These are phyloP conservation scores for Chelonoidis abingdonii DNA, from an alignment of 2,113 vertebrate species.

Conservation along the genomic window DNA sequence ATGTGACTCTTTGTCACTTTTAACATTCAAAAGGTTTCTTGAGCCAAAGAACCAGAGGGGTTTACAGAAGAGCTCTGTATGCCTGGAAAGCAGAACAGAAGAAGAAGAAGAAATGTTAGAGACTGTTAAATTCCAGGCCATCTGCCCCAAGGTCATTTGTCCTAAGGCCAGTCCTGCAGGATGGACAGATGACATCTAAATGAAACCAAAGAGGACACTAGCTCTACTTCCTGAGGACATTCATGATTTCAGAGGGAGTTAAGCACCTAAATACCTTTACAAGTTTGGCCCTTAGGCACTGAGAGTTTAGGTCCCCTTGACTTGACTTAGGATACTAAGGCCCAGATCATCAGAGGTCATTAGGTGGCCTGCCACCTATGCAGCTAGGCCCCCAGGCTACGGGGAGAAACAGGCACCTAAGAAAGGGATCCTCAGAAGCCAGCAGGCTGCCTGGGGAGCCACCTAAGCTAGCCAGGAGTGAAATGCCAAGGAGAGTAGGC, in stretches of 20 bases:
- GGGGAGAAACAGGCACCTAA: background rate
- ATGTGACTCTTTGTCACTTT: no score
- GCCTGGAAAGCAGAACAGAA: background rate
- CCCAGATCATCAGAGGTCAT: no score
- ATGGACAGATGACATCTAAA: background rate
- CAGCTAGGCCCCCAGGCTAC: background rate
- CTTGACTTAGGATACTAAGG: background rate
- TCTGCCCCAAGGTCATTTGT: constrained; percentile 32
- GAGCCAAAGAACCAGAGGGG: background rate
- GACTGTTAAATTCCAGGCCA: background rate
- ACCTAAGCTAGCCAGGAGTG: no score
- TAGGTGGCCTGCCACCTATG: no score
- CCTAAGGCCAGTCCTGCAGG: background rate
- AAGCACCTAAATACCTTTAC: no score
- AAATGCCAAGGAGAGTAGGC: no score
- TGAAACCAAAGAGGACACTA: no score
- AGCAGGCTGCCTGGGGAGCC: no score
- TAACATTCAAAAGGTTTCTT: background rate
- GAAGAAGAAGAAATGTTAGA: background rate
- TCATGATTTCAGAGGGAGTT: no score
- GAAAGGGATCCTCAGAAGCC: no score
- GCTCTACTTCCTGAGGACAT: no score
- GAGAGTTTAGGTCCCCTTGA: background rate
- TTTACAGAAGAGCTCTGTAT: background rate
- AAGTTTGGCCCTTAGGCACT: no score